Conservation (phyloP, 2,888 invertebrate species). For the Phragmatobia fuliginosa region DNA sequence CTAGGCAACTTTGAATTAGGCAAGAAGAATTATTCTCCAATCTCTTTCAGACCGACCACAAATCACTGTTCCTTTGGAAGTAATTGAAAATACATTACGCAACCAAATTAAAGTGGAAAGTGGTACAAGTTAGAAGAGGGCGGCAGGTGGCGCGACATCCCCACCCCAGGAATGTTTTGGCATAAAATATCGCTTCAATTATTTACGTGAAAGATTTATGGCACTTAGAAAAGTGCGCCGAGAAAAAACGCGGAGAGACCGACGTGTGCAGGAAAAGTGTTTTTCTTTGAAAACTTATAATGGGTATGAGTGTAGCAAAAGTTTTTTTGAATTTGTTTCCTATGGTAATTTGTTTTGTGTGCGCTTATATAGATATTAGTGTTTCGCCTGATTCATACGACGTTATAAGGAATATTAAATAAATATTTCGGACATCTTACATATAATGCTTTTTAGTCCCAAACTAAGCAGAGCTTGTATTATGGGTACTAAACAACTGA, state of each 20-base stretch:
- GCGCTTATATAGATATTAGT: slow-evolving; percentile 80
- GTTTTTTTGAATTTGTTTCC: slow-evolving; percentile 84
- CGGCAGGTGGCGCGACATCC: slow-evolving; percentile 83
- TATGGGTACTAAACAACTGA: no score
- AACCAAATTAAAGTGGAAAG: slow-evolving; percentile 87
- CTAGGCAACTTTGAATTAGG: slow-evolving; percentile 77
- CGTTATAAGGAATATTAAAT: slow-evolving; percentile 28
- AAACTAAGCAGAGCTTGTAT: no score
- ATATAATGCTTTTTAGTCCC: no score
- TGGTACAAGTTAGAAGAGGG: slow-evolving; percentile 84
- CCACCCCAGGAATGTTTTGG: slow-evolving; percentile 85
- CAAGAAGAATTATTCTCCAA: slow-evolving; percentile 78
- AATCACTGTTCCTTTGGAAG: slow-evolving; percentile 83
- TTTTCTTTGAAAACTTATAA: slow-evolving; percentile 86
- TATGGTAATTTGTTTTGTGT: slow-evolving; percentile 86
- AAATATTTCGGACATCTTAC: no score
- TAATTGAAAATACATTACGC: slow-evolving; percentile 87
- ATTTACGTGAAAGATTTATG: slow-evolving; percentile 87
- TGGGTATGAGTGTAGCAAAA: slow-evolving; percentile 84
- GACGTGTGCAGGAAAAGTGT: slow-evolving; percentile 86
- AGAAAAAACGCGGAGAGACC: slow-evolving; percentile 81
- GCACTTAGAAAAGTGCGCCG: slow-evolving; percentile 86
- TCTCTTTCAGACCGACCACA: slow-evolving; percentile 80
- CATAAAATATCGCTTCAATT: slow-evolving; percentile 88
- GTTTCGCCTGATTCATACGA: slow-evolving; percentile 60